These are phyloP conservation scores for Drosophila borealis DNA, from an alignment of 2,888 invertebrate species.

Conservation along the genomic window DNA sequence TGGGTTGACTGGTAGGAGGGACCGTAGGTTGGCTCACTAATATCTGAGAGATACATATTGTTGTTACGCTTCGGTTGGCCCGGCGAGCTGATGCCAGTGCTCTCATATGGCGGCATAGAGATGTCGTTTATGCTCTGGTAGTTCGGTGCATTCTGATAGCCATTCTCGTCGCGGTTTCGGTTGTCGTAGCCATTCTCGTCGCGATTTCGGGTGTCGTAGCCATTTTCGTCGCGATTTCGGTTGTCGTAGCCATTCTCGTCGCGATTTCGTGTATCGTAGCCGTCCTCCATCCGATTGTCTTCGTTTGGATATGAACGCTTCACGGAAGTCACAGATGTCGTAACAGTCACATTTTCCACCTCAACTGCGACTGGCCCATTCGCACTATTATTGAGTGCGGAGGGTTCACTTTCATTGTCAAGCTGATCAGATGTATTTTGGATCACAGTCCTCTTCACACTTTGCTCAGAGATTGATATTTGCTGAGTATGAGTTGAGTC, in stretches of 20 bases:
- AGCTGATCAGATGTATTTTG: not conserved
- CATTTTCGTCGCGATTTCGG: not conserved
- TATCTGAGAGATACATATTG: slow-evolving; percentile 22
- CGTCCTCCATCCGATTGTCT: not conserved
- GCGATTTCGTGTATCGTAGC: not conserved
- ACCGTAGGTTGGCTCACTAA: slow-evolving; percentile 30
- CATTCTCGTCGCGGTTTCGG: not conserved
- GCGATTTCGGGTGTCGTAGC: not conserved
- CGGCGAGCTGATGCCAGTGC: not conserved
- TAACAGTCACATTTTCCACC: slow-evolving; percentile 13
- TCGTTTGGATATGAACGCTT: not conserved
- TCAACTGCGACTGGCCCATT: not conserved
- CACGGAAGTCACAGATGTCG: slow-evolving; percentile 22
- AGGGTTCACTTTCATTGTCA: not conserved
- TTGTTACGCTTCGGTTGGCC: not conserved
- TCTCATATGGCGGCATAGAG: slow-evolving; percentile 23
- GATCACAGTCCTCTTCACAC: not conserved
- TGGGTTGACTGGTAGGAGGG: slow-evolving; percentile 4
- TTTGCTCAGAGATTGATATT: not conserved
- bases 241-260: not conserved
- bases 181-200: not conserved
- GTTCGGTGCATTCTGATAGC: not conserved
- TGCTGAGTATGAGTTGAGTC: too few relatives aligned
- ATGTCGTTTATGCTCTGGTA: slow-evolving; percentile 24
- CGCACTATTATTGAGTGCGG: not conserved